These are phyloP conservation scores for Carterocephalus palaemon DNA, from an alignment of 2,888 invertebrate species.

Conservation along the genomic window DNA sequence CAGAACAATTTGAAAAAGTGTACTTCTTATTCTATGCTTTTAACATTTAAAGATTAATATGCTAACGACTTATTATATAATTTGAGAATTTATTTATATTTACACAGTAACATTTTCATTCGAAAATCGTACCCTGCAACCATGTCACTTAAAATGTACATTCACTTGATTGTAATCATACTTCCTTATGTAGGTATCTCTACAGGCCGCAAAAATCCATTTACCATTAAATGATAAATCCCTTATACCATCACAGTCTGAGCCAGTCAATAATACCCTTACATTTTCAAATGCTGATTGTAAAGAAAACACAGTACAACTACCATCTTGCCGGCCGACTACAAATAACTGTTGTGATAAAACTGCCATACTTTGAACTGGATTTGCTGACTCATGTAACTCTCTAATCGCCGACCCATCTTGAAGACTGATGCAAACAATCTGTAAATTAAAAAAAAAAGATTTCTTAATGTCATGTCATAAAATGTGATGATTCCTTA, in stretches of 20 bases:
- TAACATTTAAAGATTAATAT: no score
- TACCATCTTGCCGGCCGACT: conserved; percentile 81
- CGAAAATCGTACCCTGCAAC: no score
- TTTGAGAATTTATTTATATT: no score
- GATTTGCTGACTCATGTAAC: conserved; percentile 78
- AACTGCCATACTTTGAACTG: conserved; percentile 73
- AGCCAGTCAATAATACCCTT: conserved; percentile 81
- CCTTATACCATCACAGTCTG: conserved; percentile 84
- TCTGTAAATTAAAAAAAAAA: conserved; percentile 45
- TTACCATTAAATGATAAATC: conserved; percentile 79
- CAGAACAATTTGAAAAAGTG: no score
- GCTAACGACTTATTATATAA: no score
- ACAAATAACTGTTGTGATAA: conserved; percentile 72
- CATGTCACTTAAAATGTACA: conserved; percentile 66
- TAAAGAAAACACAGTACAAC: conserved; percentile 75
- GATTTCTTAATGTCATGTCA: no score
- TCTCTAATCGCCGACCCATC: conserved; percentile 51
- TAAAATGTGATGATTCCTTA: no score
- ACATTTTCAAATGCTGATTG: conserved; percentile 48
- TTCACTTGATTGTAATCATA: conserved; percentile 77
- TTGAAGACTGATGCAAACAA: conserved; percentile 50
- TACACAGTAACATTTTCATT: no score
- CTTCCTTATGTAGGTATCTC: conserved; percentile 81
- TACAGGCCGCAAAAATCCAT: conserved; percentile 80
- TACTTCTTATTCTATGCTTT: no score